These are phyloP conservation scores for Hypocryptadius cinnamomeus DNA, from an alignment of 2,113 vertebrate genomes.

Conservation along the genomic window DNA sequence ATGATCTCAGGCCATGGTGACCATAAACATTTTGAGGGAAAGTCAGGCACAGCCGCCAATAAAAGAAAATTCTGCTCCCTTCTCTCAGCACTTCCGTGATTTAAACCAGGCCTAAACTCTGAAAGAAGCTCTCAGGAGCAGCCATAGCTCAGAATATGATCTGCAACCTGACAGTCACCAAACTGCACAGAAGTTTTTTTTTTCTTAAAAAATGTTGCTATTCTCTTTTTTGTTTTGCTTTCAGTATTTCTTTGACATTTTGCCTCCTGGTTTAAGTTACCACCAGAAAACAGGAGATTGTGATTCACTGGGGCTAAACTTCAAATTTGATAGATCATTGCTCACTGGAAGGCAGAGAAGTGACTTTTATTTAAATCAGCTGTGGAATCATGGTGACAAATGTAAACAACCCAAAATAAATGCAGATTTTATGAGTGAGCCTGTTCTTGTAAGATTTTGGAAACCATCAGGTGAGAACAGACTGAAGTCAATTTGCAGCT, in stretches of 20 bases:
- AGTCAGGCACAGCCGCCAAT: background rate
- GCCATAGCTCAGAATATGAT: background rate
- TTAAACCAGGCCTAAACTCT: background rate
- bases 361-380: background rate
- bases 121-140: background rate
- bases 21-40: background rate
- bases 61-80: background rate
- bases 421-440: background rate
- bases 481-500: background rate
- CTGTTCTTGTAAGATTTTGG: background rate
- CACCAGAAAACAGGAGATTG: background rate
- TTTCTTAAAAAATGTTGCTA: fast-evolving
- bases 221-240: background rate
- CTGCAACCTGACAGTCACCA: background rate
- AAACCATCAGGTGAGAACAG: background rate
- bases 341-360: background rate
- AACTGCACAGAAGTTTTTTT: background rate
- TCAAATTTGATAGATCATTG: background rate
- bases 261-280: background rate
- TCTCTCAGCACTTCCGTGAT: background rate
- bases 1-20: background rate
- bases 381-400: background rate
- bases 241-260: background rate
- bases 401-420: background rate
- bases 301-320: background rate